Evolutionary conservation across 2,113 vertebrate species (phyloP).

Genomic region (Rhizomys pruinosus): DNA sequence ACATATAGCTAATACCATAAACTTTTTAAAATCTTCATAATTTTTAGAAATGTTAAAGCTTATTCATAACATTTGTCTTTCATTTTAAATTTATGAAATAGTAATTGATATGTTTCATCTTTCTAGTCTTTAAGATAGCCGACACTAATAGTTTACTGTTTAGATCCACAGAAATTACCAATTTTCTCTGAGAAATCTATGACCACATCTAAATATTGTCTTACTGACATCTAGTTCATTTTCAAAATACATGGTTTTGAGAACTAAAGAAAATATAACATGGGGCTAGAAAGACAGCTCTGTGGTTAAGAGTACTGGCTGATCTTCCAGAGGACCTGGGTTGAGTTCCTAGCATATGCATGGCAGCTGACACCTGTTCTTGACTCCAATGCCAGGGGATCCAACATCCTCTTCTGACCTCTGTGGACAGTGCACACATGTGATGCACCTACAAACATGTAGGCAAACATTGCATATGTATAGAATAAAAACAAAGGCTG

Average conservation of each 20-base stretch:
- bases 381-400: too few relatives aligned
- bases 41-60: not conserved
- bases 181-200: not conserved
- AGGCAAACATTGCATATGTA: too few relatives aligned
- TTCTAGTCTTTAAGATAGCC: not conserved
- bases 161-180: not conserved
- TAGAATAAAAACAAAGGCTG: too few relatives aligned
- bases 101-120: not conserved
- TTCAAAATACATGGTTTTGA: constrained; percentile 3
- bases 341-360: too few relatives aligned
- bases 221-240: not conserved
- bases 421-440: too few relatives aligned
- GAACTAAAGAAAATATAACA: not conserved
- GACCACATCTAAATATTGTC: not conserved
- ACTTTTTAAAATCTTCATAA: not conserved
- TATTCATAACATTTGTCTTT: not conserved
- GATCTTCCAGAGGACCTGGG: too few relatives aligned
- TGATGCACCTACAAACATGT: too few relatives aligned
- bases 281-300: too few relatives aligned
- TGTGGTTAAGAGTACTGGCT: too few relatives aligned
- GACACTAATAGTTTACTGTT: not conserved
- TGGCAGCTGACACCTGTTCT: too few relatives aligned
- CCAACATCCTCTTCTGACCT: too few relatives aligned
- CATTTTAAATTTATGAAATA: constrained; percentile 44
- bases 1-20: not conserved